Percentiles rank a stretch among this genome's conserved stretches.
phyloP scores from a whole-genome alignment of 37 sponge, comb jelly and placozoan genomes.

The Geodia barretti region DNA sequence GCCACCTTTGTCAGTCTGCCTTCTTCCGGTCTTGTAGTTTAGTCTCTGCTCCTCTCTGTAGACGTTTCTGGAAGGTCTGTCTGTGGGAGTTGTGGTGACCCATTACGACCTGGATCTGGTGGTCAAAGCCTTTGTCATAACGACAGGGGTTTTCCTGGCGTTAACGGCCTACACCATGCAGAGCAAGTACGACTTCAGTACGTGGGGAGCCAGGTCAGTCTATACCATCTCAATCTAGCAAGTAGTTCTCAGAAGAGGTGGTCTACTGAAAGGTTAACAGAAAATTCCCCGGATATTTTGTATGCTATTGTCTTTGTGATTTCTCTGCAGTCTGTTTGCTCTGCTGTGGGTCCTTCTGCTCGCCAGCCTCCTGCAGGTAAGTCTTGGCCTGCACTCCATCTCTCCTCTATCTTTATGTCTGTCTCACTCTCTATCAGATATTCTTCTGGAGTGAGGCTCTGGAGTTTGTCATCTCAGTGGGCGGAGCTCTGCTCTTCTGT shows the following conservation, averaged over 20 bases:
- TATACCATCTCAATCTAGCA: too few species aligned
- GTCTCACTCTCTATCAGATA: slow-evolving; percentile 44
- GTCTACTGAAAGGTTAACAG: background rate
- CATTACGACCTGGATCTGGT: slow-evolving; percentile 82
- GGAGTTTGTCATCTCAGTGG: slow-evolving; percentile 87
- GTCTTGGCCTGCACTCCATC: background rate
- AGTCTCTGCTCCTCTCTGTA: slow-evolving; percentile 3
- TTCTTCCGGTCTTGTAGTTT: background rate
- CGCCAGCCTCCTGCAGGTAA: slow-evolving; percentile 82
- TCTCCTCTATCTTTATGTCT: background rate
- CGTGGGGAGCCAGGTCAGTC: slow-evolving; percentile 93
- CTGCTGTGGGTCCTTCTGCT: slow-evolving; percentile 84
- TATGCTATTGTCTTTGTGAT: background rate
- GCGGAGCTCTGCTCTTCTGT: slow-evolving; percentile 93
- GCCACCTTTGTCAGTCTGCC: slow-evolving; percentile 71
- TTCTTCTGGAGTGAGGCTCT: slow-evolving; percentile 78
- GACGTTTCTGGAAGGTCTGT: slow-evolving; percentile 45
- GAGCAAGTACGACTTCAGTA: slow-evolving; percentile 94
- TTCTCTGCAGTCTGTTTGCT: slow-evolving; percentile 70
- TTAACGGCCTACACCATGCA: slow-evolving; percentile 95
- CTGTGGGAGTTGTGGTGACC: slow-evolving; percentile 69
- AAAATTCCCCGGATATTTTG: too few species aligned
- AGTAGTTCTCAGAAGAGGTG: too few species aligned
- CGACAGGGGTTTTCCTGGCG: slow-evolving; percentile 72
- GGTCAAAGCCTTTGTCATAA: slow-evolving; percentile 85